Evolutionary conservation across 2,888 invertebrate genomes (phyloP).

Genomic region (Portevinia maculata): DNA sequence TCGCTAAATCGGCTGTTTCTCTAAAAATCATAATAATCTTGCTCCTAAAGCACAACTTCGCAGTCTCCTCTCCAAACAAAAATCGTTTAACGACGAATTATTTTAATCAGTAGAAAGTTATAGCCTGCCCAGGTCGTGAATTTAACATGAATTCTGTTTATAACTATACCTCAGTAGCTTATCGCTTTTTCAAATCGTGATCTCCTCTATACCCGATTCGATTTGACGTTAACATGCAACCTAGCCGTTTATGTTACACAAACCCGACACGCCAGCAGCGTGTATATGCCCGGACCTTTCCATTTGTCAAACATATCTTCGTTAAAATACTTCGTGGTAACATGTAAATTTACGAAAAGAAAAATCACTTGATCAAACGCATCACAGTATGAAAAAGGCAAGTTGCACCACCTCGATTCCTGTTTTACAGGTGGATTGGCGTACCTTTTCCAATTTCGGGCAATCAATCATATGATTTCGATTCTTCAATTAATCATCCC

Average conservation of each 20-base stretch:
- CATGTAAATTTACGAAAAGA: constrained; percentile 39
- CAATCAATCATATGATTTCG: constrained; percentile 60
- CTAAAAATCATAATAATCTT: too few species aligned
- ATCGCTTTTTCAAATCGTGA: constrained; percentile 3
- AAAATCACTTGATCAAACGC: constrained; percentile 54
- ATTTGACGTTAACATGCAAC: constrained; percentile 42
- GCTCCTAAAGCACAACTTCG: too few species aligned
- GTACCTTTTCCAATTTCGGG: constrained; percentile 20
- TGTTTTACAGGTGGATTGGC: constrained; percentile 58
- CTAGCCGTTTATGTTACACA: constrained; percentile 33
- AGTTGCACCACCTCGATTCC: constrained; percentile 34
- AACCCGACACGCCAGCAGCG: constrained; percentile 28
- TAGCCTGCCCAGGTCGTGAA: background rate
- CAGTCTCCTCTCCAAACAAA: too few species aligned
- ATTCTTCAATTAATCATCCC: constrained; percentile 58
- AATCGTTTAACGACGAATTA: too few species aligned
- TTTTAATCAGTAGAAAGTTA: background rate
- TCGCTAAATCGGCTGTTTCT: too few species aligned
- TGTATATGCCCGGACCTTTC: background rate
- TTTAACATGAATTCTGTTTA: background rate
- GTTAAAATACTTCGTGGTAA: background rate
- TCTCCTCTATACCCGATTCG: constrained; percentile 1
- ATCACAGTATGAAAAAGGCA: constrained; percentile 29
- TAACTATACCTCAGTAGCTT: constrained; percentile 17
- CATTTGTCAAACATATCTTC: constrained; percentile 17